Base-by-base conservation (phyloP, 2,797 vertebrate species). In the Anabacerthia variegaticeps region DNA sequence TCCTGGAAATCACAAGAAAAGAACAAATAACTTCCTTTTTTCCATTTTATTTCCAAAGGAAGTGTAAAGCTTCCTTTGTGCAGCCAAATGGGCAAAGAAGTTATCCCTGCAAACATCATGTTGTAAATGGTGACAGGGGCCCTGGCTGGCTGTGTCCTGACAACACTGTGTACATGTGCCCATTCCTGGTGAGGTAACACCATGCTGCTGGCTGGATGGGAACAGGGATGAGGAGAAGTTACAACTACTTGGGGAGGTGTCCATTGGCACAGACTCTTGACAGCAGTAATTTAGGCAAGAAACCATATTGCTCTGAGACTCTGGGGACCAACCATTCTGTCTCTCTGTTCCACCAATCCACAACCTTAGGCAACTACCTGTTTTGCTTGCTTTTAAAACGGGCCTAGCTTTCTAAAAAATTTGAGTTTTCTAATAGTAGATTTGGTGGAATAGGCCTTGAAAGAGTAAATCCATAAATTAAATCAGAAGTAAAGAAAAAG, bases 131-230 rank as follows among this genome's bases (percentile, higher is more conserved):
- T 56, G 46, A 37, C 0, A 1, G 21, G 27, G 76, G 48, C 37
- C 36, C 37, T 80, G 76, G 39, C 48, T 88, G 49, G 59, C 44
- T 19, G 48, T 55, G 55, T 5, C 1, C 2, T 7, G 77, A 28
- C 56, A 49, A 14, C 4, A 20, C 3, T 2, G 3, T 36, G 56
- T 3, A 7, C 48, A 17, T 0, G 3, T 59, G 63, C n/a, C 58
- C 11, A 1, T 32, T 73, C 26, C n/a, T 30, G 48, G 56, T 0
- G 2, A 74, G 61, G 1, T 7, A 77, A 28, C 17, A 68, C 9
- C 56, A 30, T 15, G 17, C 23, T 72, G 30, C 22, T 59, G 55
- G n/a, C 7, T 43, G 34, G 18, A 14, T 32, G 21, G 72, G 37
- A 91, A 76, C 46, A 44, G 30, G 55, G 18, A 34, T 14, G 41